These are phyloP conservation scores for Papilio dardanus DNA, from an alignment of 1,140 invertebrate species.

Conservation along the genomic window DNA sequence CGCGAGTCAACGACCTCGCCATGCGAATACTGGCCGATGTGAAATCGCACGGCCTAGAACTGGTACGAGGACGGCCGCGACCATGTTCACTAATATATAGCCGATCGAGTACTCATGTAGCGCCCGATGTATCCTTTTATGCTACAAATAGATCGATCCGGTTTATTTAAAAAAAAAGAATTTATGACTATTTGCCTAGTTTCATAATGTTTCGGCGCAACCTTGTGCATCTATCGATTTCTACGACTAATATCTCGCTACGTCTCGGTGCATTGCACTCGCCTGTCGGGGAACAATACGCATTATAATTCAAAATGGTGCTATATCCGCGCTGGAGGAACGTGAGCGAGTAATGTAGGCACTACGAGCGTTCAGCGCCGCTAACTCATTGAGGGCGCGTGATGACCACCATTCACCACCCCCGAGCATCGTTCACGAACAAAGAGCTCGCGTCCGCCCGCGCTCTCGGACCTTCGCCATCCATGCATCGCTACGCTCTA, in stretches of 20 bases:
- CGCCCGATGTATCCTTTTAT: conserved; percentile 18
- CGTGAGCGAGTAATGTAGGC: conserved; percentile 61
- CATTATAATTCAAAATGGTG: conserved; percentile 80
- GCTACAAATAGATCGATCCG: conserved; percentile 8
- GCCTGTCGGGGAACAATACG: conserved; percentile 71
- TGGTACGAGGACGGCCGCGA: conserved; percentile 43
- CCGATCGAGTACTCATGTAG: background rate
- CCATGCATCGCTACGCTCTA: conserved; percentile 26
- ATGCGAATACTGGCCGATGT: conserved; percentile 46
- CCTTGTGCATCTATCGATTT: conserved; percentile 72
- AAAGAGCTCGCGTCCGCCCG: background rate
- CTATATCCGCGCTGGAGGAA: conserved; percentile 76
- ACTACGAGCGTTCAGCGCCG: conserved; percentile 48
- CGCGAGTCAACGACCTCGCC: conserved; percentile 41
- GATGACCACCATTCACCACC: conserved; percentile 38
- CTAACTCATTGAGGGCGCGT: conserved; percentile 59
- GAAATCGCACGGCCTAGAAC: conserved; percentile 51
- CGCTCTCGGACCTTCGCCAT: conserved; percentile 9
- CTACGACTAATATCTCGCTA: conserved; percentile 75
- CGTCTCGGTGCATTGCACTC: conserved; percentile 76
- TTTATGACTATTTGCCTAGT: background rate
- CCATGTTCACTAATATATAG: conserved; percentile 20
- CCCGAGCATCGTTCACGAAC: conserved; percentile 24
- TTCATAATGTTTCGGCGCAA: conserved; percentile 43
- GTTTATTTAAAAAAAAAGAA: conserved; percentile 3